Conservation (phyloP, 2,797 vertebrate species). For the Cygnus olor region DNA sequence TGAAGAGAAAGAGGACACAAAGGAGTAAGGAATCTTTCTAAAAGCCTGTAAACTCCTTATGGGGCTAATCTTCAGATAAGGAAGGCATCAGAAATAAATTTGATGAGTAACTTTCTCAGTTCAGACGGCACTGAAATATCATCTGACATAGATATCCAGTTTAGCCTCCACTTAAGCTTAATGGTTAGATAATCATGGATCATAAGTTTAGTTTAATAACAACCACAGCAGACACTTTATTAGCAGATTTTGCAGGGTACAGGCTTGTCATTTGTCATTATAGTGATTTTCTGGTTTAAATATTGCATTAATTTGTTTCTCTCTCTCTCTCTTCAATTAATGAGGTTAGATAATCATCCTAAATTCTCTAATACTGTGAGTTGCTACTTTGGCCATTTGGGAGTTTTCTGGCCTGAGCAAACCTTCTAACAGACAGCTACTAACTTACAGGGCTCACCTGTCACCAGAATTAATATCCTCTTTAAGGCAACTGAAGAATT, state of each 20-base stretch:
- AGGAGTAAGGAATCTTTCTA: conserved; percentile 16
- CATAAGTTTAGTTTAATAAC: conserved; percentile 75
- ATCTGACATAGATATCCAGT: conserved; percentile 49
- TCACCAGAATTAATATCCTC: conserved; percentile 5
- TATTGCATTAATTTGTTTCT: conserved; percentile 65
- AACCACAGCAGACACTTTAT: conserved; percentile 67
- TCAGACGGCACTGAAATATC: conserved; percentile 33
- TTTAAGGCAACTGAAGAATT: conserved; percentile 14
- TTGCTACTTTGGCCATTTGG: neutral
- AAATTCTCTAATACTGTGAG: neutral
- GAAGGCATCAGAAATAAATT: conserved; percentile 63
- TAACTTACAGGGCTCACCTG: neutral
- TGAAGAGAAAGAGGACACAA: neutral
- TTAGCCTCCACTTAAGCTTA: conserved; percentile 66
- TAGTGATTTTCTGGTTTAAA: conserved; percentile 73
- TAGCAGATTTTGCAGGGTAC: conserved; percentile 68
- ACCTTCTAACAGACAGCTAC: neutral
- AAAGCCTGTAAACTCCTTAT: conserved; percentile 38
- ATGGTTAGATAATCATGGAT: conserved; percentile 73
- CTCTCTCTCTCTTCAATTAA: conserved; percentile 37
- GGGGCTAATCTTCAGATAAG: conserved; percentile 39
- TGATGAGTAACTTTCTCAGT: conserved; percentile 64
- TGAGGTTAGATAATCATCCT: conserved; percentile 5
- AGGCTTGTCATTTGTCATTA: conserved; percentile 69
- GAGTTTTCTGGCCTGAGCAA: conserved; percentile 14